These are phyloP conservation scores for Ichneumon xanthorius DNA, from an alignment of 2,888 invertebrate species.

Conservation along the genomic window DNA sequence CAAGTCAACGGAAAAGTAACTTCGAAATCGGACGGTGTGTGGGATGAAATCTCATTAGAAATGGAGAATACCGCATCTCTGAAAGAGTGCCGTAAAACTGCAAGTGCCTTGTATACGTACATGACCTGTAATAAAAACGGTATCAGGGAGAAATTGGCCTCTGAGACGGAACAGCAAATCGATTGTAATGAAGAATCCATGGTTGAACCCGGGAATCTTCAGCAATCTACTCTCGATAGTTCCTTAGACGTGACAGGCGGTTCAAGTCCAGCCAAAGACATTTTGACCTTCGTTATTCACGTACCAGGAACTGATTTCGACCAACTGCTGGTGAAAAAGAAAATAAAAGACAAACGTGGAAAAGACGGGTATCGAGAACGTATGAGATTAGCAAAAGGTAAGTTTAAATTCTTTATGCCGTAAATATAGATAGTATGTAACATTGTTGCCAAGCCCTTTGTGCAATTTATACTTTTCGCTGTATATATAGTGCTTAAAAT, in stretches of 20 bases:
- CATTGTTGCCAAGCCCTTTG: not conserved
- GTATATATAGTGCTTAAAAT: too few species aligned
- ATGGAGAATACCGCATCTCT: not conserved
- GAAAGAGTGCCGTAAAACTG: not conserved
- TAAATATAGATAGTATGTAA: not conserved
- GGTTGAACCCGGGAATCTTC: not conserved
- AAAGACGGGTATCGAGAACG: not conserved
- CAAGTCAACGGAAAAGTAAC: not conserved
- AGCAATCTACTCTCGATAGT: not conserved
- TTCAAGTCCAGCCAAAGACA: not conserved
- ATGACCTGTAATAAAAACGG: not conserved
- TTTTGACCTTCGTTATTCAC: not conserved
- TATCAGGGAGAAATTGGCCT: not conserved
- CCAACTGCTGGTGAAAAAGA: not conserved
- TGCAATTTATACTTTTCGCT: not conserved
- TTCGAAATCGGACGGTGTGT: conserved; percentile 12
- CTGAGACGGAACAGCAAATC: not conserved
- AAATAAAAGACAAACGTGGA: conserved; percentile 2
- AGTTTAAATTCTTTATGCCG: not conserved
- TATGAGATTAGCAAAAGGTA: conserved; percentile 1
- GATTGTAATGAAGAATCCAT: not conserved
- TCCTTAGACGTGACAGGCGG: conserved; percentile 9
- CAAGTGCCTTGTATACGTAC: not conserved
- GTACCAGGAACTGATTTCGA: conserved; percentile 17
- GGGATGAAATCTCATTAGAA: not conserved